Evolutionary conservation across 2,888 invertebrate genomes (phyloP).

Genomic region (Polydrusus cervinus): DNA sequence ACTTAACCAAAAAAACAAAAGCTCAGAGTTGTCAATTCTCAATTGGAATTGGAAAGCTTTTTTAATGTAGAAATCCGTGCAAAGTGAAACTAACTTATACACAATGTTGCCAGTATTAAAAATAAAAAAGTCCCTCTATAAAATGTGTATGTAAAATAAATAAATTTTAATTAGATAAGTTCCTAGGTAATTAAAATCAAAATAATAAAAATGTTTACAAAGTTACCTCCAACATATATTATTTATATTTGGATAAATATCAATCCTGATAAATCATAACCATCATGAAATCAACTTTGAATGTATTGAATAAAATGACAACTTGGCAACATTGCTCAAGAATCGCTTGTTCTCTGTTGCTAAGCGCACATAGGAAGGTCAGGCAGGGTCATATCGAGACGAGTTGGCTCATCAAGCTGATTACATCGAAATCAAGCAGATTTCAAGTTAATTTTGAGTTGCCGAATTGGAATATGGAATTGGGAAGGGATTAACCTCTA

Average conservation of each 20-base stretch:
- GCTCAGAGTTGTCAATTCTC: constrained; percentile 29
- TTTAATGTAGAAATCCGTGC: constrained; percentile 45
- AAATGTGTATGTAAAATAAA: too few relatives aligned
- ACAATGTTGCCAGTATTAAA: constrained; percentile 37
- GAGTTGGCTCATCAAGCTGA: constrained; percentile 47
- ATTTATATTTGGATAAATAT: too few relatives aligned
- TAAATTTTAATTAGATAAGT: too few relatives aligned
- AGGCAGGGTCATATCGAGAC: constrained; percentile 46
- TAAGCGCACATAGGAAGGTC: constrained; percentile 55
- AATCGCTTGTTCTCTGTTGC: constrained; percentile 54
- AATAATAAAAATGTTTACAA: too few relatives aligned
- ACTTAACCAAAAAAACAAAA: constrained; percentile 30
- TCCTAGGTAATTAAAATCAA: not conserved
- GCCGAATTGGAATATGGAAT: not conserved
- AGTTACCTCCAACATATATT: too few relatives aligned
- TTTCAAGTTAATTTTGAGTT: constrained; percentile 28
- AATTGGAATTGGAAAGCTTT: constrained; percentile 48
- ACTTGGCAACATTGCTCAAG: constrained; percentile 47
- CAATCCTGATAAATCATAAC: too few relatives aligned
- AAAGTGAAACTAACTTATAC: constrained; percentile 50
- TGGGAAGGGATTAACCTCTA: not conserved
- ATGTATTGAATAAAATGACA: not conserved
- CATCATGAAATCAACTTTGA: not conserved
- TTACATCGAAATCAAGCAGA: constrained; percentile 38
- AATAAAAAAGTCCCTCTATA: not conserved